Conservation (phyloP, 2,797 vertebrate genomes). For the Acipenser oxyrinchus region DNA sequence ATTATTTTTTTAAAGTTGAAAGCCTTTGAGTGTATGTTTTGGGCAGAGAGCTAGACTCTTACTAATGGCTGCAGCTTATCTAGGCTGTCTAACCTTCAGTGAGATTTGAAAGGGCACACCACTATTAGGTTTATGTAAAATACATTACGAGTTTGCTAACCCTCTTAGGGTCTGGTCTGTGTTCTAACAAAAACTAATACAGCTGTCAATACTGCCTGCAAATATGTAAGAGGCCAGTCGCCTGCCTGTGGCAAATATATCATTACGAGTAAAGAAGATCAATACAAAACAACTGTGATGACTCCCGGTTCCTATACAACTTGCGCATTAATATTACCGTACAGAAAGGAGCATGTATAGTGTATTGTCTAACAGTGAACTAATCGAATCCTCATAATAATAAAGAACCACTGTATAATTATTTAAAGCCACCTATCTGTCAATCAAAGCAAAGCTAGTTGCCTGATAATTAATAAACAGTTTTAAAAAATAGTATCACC, state of each 20-base stretch:
- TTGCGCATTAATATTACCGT: too few relatives aligned
- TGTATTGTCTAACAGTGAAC: too few relatives aligned
- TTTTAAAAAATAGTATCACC: too few relatives aligned
- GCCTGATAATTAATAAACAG: too few relatives aligned
- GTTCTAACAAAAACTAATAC: neutral
- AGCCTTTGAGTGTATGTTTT: conserved; percentile 22
- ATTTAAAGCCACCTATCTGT: too few relatives aligned
- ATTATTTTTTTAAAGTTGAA: conserved; percentile 42
- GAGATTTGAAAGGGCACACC: conserved; percentile 56
- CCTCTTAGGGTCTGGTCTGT: neutral
- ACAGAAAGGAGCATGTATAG: too few relatives aligned
- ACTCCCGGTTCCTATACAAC: too few relatives aligned
- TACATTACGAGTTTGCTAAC: conserved; percentile 31
- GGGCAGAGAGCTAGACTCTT: conserved; percentile 46
- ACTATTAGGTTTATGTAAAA: conserved; percentile 52
- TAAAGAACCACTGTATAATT: too few relatives aligned
- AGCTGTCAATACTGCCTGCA: neutral
- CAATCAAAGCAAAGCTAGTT: too few relatives aligned
- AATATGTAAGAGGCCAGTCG: neutral
- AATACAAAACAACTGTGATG: too few relatives aligned
- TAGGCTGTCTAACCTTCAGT: conserved; percentile 52
- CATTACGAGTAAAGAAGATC: neutral
- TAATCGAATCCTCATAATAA: too few relatives aligned
- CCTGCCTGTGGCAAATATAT: neutral
- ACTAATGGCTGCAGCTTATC: conserved; percentile 60